Conservation (phyloP, 1,140 invertebrate genomes). For the Chionoecetes opilio region DNA sequence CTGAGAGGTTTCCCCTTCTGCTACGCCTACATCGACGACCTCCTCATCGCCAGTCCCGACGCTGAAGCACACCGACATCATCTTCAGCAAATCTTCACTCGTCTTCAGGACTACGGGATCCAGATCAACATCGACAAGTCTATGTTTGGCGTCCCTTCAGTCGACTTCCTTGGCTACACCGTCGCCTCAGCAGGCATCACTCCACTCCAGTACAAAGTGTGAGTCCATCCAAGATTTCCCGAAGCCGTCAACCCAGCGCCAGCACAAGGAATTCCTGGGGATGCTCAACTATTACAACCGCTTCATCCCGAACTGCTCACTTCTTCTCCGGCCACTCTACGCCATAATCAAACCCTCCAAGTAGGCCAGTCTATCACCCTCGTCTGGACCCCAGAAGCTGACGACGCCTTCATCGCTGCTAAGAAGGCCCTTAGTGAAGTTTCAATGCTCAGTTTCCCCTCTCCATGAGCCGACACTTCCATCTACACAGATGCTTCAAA, state of each 20-base stretch:
- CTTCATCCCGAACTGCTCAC: too few species aligned
- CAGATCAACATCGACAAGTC: not conserved
- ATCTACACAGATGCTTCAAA: not conserved
- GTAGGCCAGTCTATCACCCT: not conserved
- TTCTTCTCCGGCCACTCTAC: too few species aligned
- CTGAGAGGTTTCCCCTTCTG: constrained; percentile 81
- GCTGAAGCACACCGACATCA: not conserved
- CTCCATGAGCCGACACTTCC: not conserved
- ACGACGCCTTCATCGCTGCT: not conserved
- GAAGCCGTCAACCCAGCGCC: not conserved
- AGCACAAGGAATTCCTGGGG: not conserved
- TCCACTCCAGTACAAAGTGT: too few species aligned
- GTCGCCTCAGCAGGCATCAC: not conserved
- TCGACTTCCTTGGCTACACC: not conserved
- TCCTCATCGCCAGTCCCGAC: constrained; percentile 82
- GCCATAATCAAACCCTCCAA: not conserved
- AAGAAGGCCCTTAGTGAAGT: not conserved
- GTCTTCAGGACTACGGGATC: not conserved
- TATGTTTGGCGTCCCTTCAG: not conserved
- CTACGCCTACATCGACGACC: constrained; percentile 83
- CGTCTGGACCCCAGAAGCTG: not conserved
- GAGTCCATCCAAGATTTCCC: not conserved
- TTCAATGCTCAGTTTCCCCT: not conserved
- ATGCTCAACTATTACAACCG: not conserved
- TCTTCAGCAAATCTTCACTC: not conserved